Conservation (phyloP, 2,888 invertebrate species). For the Nasonovia ribisnigri region DNA sequence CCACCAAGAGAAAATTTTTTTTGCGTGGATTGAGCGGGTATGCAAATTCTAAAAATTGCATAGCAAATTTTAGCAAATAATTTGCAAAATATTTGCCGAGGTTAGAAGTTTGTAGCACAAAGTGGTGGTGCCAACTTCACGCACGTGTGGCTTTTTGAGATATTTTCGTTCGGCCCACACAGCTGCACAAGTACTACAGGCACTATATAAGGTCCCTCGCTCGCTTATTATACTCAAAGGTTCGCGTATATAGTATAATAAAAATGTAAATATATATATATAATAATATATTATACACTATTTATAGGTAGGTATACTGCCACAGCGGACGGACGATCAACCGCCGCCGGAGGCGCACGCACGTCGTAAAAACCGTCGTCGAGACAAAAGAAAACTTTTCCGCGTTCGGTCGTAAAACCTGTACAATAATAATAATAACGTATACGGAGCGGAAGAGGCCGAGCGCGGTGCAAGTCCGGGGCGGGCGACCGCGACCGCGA, state of each 20-base stretch:
- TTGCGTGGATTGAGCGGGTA: too few species aligned
- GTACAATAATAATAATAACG: neutral
- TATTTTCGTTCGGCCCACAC: neutral
- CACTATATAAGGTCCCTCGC: neutral
- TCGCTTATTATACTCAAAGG: neutral
- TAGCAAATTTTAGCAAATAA: too few species aligned
- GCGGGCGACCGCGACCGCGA: neutral
- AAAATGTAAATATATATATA: too few species aligned
- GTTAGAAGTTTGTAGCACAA: too few species aligned
- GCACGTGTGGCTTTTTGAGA: too few species aligned
- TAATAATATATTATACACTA: neutral
- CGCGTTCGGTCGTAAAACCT: constrained; percentile 44
- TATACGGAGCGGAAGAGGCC: neutral
- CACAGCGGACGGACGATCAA: neutral
- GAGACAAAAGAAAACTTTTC: constrained; percentile 55
- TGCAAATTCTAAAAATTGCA: too few species aligned
- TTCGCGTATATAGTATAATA: neutral
- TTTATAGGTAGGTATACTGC: neutral
- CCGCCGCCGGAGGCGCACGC: neutral
- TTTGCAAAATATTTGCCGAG: too few species aligned
- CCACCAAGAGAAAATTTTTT: too few species aligned
- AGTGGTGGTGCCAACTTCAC: too few species aligned
- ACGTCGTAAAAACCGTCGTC: constrained; percentile 44
- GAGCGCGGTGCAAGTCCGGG: neutral
- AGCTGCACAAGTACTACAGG: neutral